phyloP scores from a whole-genome alignment of 1,140 invertebrate species.

The Planococcus citri region DNA sequence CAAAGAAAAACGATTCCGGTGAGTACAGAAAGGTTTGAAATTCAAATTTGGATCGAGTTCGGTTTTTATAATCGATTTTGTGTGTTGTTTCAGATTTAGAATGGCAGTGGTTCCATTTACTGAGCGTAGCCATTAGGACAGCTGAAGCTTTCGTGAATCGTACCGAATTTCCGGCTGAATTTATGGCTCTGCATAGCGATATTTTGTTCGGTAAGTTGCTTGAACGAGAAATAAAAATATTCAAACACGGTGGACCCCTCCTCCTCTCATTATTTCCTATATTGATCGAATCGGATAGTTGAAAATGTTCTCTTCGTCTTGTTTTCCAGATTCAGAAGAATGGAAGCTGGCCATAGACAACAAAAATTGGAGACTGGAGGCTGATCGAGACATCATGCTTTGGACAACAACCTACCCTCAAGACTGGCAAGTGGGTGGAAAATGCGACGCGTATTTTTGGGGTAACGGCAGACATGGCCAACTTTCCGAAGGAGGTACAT shows the following conservation, averaged over 20 bases:
- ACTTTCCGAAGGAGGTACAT: slow-evolving; percentile 42
- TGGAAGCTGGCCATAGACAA: slow-evolving; percentile 35
- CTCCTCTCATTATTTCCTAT: background rate
- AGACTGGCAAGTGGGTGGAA: slow-evolving; percentile 54
- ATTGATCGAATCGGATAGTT: too few species aligned
- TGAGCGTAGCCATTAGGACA: slow-evolving; percentile 41
- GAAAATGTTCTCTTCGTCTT: background rate
- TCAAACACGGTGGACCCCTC: too few species aligned
- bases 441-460: slow-evolving; percentile 49
- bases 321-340: slow-evolving; percentile 27
- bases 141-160: slow-evolving; percentile 42
- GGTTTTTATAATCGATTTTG: too few species aligned
- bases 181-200: slow-evolving; percentile 29
- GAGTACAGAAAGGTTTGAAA: background rate
- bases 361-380: slow-evolving; percentile 41
- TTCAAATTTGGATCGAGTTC: background rate
- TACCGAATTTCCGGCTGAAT: slow-evolving; percentile 37
- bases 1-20: slow-evolving; percentile 23
- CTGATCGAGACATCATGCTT: slow-evolving; percentile 48
- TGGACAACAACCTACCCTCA: slow-evolving; percentile 48
- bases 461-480: slow-evolving; percentile 52
- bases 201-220: background rate
- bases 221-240: background rate
- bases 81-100: slow-evolving; percentile 35
- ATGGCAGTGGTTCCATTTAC: slow-evolving; percentile 47